Base-by-base conservation (phyloP, 1,140 invertebrate genomes). In the Batillaria attramentaria region DNA sequence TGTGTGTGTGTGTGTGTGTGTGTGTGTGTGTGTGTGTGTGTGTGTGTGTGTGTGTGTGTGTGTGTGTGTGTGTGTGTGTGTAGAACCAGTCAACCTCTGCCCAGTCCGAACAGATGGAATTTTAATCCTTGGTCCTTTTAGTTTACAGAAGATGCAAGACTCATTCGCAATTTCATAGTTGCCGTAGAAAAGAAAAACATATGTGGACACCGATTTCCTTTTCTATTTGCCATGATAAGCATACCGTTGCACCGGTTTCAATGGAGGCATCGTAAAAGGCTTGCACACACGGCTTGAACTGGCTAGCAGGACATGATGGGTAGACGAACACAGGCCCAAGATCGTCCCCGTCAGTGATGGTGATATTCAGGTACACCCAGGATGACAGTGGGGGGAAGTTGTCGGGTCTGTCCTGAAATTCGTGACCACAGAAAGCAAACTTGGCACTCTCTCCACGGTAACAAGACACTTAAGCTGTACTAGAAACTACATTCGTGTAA, bases 321-420 rank as follows among this genome's bases (percentile, higher is more conserved):
- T 86, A 85, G 6, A 79, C 68, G 81, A 88, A 89, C 24, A 78
- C 79, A 39, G 87, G 87, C 28, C 76, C 72, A 65, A 84, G 72
- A 73, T 89, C 87, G 83, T 89, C 86, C 2, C 79, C 87, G 79
- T 89, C 87, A 10, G 62, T 70, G 31, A 88, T 78, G 31, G 20
- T 79, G 5, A 89, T 50, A 10, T 42, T 83, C 43, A 89, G 37
- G 0, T 79, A 81, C n/a, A 83, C 83, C 20, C 46, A 79, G 0
- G 75, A 60, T 8, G 75, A 79, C 81, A 84, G 16, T 13, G 75
- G 24, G 46, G 2, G 28, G 8, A 10, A 43, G 4, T 33, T n/a
- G 28, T 24, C 39, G 33, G 46, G 4, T 65, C 16, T 33, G 35
- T 65, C 37, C 35, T 75, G 69, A 43, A 72, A 42, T 33, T 37